Percentiles rank a stretch among this genome's conserved stretches.
phyloP scores from a whole-genome alignment of 2,113 vertebrate genomes.

The Pogona vitticeps region DNA sequence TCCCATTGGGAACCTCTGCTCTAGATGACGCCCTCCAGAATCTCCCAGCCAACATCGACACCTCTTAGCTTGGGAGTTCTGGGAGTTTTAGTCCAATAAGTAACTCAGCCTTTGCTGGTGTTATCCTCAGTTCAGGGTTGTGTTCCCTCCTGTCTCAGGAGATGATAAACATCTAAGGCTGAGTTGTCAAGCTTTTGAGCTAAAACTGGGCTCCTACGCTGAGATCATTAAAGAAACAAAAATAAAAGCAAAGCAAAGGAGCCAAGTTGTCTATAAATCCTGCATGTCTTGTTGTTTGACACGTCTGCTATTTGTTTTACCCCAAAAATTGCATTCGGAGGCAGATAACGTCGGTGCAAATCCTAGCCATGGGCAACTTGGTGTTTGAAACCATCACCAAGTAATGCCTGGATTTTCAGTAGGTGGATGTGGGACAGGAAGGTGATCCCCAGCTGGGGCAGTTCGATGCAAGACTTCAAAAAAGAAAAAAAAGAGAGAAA shows the following conservation, averaged over 20 bases:
- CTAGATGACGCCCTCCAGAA: too few species aligned
- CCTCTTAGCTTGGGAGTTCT: too few species aligned
- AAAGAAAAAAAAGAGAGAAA: background rate
- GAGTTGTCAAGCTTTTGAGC: background rate
- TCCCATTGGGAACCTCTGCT: too few species aligned
- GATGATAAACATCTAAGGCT: background rate
- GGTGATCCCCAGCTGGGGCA: slow-evolving; percentile 21
- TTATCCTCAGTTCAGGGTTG: too few species aligned
- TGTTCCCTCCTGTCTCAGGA: too few species aligned
- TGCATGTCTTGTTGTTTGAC: slow-evolving; percentile 25
- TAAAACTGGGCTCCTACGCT: background rate
- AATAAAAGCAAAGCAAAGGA: background rate
- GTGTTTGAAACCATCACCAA: slow-evolving; percentile 30
- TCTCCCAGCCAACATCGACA: too few species aligned
- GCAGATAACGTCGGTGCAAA: slow-evolving; percentile 35
- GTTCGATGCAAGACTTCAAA: background rate
- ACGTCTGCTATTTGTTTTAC: slow-evolving; percentile 63
- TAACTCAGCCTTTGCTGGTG: too few species aligned
- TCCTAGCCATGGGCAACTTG: slow-evolving; percentile 11
- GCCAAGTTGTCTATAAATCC: slow-evolving; percentile 42
- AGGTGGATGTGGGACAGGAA: background rate
- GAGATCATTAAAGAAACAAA: background rate
- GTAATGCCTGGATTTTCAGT: background rate
- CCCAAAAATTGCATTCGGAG: background rate
- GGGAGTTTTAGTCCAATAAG: too few species aligned